Conservation (phyloP, 2,888 invertebrate genomes). For the Andrena marginata region DNA sequence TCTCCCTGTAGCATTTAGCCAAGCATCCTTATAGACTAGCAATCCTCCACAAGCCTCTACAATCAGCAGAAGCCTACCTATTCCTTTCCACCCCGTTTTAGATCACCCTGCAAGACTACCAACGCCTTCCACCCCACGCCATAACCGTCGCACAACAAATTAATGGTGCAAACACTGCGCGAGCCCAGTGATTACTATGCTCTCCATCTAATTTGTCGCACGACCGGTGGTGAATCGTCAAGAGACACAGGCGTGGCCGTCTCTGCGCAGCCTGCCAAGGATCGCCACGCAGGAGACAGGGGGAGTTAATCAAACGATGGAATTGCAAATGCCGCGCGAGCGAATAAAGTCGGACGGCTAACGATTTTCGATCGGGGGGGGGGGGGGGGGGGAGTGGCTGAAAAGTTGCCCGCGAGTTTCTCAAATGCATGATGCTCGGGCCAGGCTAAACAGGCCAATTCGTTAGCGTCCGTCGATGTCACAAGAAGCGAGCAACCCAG, state of each 20-base stretch:
- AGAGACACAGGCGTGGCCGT: slow-evolving; percentile 19
- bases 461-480: slow-evolving; percentile 29
- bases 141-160: no score
- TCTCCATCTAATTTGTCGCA: slow-evolving; percentile 44
- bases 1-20: no score
- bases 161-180: background rate
- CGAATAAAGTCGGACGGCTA: background rate
- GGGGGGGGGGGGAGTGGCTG: no score
- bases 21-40: no score
- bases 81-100: no score
- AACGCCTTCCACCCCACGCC: no score
- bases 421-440: background rate
- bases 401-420: background rate
- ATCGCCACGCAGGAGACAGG: background rate
- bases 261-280: background rate
- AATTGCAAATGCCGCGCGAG: slow-evolving; percentile 43
- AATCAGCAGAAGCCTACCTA: no score
- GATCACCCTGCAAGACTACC: no score
- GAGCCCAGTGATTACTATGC: background rate
- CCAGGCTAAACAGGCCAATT: slow-evolving; percentile 29
- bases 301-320: slow-evolving; percentile 10
- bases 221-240: slow-evolving; percentile 41
- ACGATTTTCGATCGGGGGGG: slow-evolving; percentile 8
- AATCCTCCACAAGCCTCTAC: no score
- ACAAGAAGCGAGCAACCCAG: slow-evolving; percentile 41